Conservation (phyloP, 2,888 invertebrate species). For the Dolichomitus sp. region DNA sequence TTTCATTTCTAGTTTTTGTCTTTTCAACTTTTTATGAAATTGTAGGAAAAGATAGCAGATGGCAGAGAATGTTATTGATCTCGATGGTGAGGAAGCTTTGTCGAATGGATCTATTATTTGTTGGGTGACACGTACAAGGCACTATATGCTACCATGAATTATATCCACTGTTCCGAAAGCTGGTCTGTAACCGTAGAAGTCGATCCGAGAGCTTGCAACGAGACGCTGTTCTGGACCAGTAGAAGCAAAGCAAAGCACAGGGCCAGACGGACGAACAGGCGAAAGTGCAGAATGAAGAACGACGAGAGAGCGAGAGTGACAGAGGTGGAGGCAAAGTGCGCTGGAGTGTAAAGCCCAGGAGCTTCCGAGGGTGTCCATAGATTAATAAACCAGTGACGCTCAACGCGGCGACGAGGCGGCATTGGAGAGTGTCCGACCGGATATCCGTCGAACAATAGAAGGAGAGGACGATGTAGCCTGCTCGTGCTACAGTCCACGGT, state of each 20-base stretch:
- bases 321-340: slow-evolving; percentile 60
- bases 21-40: no score
- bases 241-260: slow-evolving; percentile 51
- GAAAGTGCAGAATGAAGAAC: slow-evolving; percentile 52
- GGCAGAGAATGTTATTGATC: slow-evolving; percentile 18
- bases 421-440: slow-evolving; percentile 60
- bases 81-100: slow-evolving; percentile 9
- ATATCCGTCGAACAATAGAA: slow-evolving; percentile 70
- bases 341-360: slow-evolving; percentile 72
- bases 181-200: slow-evolving; percentile 25
- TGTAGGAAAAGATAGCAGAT: neutral
- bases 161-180: slow-evolving; percentile 30
- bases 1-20: no score
- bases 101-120: slow-evolving; percentile 9
- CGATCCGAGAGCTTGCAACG: slow-evolving; percentile 47
- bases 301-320: slow-evolving; percentile 48
- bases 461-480: slow-evolving; percentile 56
- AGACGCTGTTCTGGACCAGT: slow-evolving; percentile 36
- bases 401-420: slow-evolving; percentile 68
- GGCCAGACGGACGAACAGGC: slow-evolving; percentile 44
- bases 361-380: slow-evolving; percentile 77
- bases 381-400: slow-evolving; percentile 81
- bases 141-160: slow-evolving; percentile 26
- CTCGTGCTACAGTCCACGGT: slow-evolving; percentile 52
- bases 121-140: neutral